Evolutionary conservation across 2,113 vertebrate genomes (phyloP), one percentile per base, ranked within the genome.

Genomic region (Emydura subglobosa): DNA sequence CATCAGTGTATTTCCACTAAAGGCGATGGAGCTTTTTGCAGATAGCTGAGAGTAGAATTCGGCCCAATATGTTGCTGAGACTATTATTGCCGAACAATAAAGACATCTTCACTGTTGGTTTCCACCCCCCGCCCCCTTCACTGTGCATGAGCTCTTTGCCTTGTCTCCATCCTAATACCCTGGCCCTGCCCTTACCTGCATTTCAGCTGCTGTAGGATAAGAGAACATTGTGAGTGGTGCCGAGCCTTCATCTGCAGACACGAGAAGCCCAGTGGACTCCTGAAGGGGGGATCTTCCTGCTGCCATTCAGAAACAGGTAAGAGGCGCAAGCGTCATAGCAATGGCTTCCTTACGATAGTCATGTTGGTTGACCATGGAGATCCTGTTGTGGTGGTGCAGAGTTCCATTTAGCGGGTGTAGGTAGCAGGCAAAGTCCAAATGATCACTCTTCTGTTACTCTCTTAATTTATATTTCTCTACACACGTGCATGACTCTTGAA

Each of bases 121-220:
- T 10, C 31, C 4, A 17, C 51, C 51, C 51, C 14, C 47, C 47
- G 11, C 61, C 34, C 13, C 61, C 29, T 31, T 68, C 8, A 3
- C 11, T 10, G 22, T 50, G 24, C 19, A 51, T 21, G 4, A 14
- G 44, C 57, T 50, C 29, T 83, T 57, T 22, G 29, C 29, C 22
- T 27, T 42, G 25, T 42, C n/a, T 9, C 22, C 34, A 24, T 10
- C 51, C 49, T 74, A 34, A 79, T 6, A 5, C 6, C 10, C 59
- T 17, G 7, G 0, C 34, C 39, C 49, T 42, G 1, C 16, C 49
- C 22, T 10, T 1, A 4, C 21, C 68, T 51, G 25, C 31, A 16
- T 89, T 91, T 2, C 95, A 99, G 99, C 94, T 99, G 99, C 97
- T 99, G 99, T 96, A 98, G 98, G 96, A 98, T 98, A 94, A 98